Conservation (phyloP, 2,113 vertebrate species). For the Eclectus roratus region DNA sequence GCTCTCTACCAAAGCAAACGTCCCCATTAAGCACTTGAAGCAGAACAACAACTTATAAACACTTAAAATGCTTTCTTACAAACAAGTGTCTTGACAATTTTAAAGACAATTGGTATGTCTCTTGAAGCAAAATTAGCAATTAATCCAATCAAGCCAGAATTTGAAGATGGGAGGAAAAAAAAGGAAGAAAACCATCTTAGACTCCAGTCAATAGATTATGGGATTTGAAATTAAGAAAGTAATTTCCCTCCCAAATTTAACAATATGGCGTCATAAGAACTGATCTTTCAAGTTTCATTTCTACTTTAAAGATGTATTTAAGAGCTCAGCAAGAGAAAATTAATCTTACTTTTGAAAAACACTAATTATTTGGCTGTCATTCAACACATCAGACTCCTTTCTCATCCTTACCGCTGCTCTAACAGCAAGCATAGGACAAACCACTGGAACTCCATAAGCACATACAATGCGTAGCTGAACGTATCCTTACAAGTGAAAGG, state of each 20-base stretch:
- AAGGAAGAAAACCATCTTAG: neutral
- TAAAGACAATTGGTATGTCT: neutral
- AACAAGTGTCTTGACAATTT: neutral
- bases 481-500: neutral
- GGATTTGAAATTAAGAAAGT: neutral
- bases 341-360: neutral
- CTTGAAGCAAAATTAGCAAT: conserved; percentile 13
- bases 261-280: rapidly evolving
- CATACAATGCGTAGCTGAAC: rapidly evolving
- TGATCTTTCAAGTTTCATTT: neutral
- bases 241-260: neutral
- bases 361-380: neutral
- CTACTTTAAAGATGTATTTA: neutral
- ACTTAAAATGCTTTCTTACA: neutral
- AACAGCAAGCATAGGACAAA: neutral
- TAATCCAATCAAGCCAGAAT: conserved; percentile 2
- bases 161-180: neutral
- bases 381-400: neutral
- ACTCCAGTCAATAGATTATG: neutral
- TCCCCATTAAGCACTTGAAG: conserved; percentile 25
- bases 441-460: neutral
- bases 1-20: neutral
- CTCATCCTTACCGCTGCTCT: neutral
- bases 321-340: neutral
- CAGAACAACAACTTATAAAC: conserved; percentile 10